Percentiles rank a stretch among this genome's conserved stretches.
Conservation (phyloP, 2,888 invertebrate species). For the Ochropleura plecta region DNA sequence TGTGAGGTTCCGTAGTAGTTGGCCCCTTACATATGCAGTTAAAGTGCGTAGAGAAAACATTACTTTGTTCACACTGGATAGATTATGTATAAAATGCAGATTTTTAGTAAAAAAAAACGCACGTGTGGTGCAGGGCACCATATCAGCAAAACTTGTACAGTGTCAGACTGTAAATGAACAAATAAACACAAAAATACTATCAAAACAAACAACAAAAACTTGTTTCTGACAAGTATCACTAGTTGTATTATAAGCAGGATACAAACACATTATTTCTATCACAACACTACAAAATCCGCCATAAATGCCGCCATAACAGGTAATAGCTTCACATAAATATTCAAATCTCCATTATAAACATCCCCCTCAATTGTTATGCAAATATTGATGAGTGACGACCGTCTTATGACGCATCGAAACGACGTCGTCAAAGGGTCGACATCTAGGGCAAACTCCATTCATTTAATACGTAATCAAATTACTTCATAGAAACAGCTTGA, state of each 20-base stretch:
- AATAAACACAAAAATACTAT: not conserved
- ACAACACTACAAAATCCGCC: constrained; percentile 1
- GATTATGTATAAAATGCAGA: no score
- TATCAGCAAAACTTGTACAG: no score
- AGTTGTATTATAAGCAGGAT: not conserved
- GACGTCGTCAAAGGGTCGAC: constrained; percentile 10
- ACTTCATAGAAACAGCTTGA: constrained; percentile 10
- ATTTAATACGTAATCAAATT: constrained; percentile 42
- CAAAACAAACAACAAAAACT: not conserved
- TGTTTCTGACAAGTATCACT: not conserved
- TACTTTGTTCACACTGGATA: no score
- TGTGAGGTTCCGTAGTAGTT: no score
- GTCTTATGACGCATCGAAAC: constrained; percentile 36
- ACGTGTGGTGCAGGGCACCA: no score
- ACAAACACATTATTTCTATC: constrained; percentile 2
- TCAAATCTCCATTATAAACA: constrained; percentile 38
- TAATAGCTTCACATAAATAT: constrained; percentile 50
- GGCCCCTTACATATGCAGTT: no score
- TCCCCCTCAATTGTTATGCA: constrained; percentile 55
- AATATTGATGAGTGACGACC: constrained; percentile 47
- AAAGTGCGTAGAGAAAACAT: no score
- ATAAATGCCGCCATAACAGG: constrained; percentile 33
- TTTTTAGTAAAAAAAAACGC: no score
- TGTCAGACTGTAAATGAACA: not conserved
- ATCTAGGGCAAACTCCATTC: constrained; percentile 18